Percentiles rank a stretch among this genome's conserved stretches.
Conservation (phyloP, 1,140 invertebrate genomes). For the Tigriopus japonicus region DNA sequence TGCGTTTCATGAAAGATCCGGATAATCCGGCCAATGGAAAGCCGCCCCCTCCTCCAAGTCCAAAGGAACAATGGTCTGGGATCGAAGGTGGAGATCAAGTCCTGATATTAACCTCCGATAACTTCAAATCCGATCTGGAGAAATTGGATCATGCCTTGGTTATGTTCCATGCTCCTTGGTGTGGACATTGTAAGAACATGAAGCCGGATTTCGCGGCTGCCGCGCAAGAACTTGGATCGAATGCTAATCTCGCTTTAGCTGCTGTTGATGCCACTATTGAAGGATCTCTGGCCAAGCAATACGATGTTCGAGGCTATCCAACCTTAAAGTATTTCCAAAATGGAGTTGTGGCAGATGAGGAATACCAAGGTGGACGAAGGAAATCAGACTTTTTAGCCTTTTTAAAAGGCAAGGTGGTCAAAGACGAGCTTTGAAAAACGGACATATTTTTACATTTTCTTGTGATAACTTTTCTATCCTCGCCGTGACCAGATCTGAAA, state of each 20-base stretch:
- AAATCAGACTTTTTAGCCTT: neutral
- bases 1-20: constrained; percentile 43
- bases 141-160: constrained; percentile 32
- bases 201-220: constrained; percentile 10
- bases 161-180: constrained; percentile 41
- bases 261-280: constrained; percentile 66
- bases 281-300: constrained; percentile 35
- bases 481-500: too few relatives aligned
- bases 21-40: constrained; percentile 26
- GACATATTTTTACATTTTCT: too few relatives aligned
- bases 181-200: constrained; percentile 19
- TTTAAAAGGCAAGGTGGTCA: neutral
- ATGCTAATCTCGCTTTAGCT: constrained; percentile 52
- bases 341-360: constrained; percentile 28
- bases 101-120: constrained; percentile 30
- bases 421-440: too few relatives aligned
- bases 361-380: neutral
- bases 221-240: constrained; percentile 39
- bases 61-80: constrained; percentile 29
- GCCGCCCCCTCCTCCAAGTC: constrained; percentile 21
- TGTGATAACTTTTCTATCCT: too few relatives aligned
- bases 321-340: constrained; percentile 57
- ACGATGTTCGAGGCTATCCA: constrained; percentile 58
- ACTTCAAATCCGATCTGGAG: constrained; percentile 31
- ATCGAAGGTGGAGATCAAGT: constrained; percentile 28